Conservation (phyloP, 2,797 vertebrate genomes). For the Pantherophis vulpinus region DNA sequence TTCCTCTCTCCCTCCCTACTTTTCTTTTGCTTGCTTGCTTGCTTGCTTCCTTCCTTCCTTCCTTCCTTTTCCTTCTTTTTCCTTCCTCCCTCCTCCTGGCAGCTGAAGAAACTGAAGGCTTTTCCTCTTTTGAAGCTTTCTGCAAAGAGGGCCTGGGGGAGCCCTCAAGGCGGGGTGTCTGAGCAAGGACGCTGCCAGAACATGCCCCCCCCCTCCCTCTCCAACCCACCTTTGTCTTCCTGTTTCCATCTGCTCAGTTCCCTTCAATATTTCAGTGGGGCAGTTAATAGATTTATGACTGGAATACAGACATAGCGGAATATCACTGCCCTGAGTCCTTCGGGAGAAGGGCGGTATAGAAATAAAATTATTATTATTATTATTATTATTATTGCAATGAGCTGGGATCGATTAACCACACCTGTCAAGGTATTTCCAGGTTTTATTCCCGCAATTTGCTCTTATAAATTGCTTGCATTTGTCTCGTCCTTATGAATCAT, state of each 20-base stretch:
- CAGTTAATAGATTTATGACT: neutral
- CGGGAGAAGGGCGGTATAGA: too few relatives aligned
- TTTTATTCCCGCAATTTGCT: neutral
- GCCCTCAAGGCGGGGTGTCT: neutral
- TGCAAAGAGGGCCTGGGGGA: neutral
- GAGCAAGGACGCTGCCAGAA: neutral
- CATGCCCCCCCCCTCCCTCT: too few relatives aligned
- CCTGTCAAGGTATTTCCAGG: neutral
- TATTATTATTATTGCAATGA: too few relatives aligned
- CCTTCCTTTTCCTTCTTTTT: too few relatives aligned
- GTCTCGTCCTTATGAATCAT: neutral
- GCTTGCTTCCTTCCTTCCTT: neutral
- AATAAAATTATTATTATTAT: too few relatives aligned
- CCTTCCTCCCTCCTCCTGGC: neutral
- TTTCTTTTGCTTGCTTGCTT: too few relatives aligned
- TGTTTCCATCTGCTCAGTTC: neutral
- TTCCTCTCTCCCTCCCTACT: too few relatives aligned
- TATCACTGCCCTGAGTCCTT: too few relatives aligned
- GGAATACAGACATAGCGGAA: neutral
- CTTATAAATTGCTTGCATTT: neutral
- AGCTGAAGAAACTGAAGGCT: too few relatives aligned
- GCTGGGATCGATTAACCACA: neutral
- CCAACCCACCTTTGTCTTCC: neutral
- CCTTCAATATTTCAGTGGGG: neutral
- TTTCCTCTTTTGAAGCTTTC: neutral